Evolutionary conservation across 2,113 vertebrate species (phyloP), one percentile per base, ranked within the genome.

Genomic region (Arizona elegans): DNA sequence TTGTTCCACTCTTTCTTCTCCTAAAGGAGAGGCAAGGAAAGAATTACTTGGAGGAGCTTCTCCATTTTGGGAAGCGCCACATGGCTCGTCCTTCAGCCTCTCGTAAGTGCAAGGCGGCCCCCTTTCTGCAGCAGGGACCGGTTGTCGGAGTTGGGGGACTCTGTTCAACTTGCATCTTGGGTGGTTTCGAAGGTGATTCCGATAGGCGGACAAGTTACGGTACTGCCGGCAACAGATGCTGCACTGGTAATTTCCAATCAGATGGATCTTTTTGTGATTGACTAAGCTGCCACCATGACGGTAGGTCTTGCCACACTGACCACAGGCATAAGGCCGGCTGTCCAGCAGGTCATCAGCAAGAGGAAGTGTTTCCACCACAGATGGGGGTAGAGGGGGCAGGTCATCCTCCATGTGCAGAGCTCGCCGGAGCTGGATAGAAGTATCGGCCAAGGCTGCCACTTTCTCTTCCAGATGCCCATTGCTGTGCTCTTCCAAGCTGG

Each of bases 221-320:
- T 99, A 99, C 94, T 98, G 98, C 52, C 99, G 98, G 87, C 98
- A 97, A 95, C 98, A 99, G 92, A 98, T 96, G 0, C 98, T 97
- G 93, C 99, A 99, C 94, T 98, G 97, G 95, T 98, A 99, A 92
- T 98, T 97, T 7, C 98, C 99, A 0, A 98, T 98, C 95, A 98
- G 98, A 93, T 99, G 99, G 94, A 98, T 99, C 87, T 98, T 98
- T 90, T 98, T 98, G 96, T 99, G 99, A 96, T 99, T 99, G 62
- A 99, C 98, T 53, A 99, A 95, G 95, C 98, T 99, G 56, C 98
- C 98, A 0, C 98, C 98, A 2, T 99, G 98, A 11, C 98, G 98
- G 95, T 99, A 99, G 59, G 98, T 98, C 94, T 99, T 99, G 21
- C 98, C 98, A 3, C 99, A 99, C 65, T 98, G 98, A 9, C 98